These are phyloP conservation scores for Tuberolachnus salignus DNA, from an alignment of 2,888 invertebrate species.

Conservation along the genomic window DNA sequence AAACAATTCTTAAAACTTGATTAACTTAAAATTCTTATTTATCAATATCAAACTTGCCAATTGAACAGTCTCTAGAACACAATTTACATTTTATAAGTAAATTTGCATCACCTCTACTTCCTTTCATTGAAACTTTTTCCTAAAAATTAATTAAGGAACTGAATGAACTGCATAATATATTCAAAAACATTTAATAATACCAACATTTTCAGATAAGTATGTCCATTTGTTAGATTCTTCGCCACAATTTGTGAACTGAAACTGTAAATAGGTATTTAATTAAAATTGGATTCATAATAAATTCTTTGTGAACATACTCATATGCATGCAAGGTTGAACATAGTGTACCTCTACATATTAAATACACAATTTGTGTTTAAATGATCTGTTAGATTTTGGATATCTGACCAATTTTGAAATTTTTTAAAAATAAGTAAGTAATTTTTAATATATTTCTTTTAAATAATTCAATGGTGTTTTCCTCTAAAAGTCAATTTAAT, in stretches of 20 bases:
- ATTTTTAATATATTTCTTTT: too few species aligned
- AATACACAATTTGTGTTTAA: too few species aligned
- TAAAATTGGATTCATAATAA: too few species aligned
- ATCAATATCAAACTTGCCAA: background rate
- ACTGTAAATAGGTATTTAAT: conserved; percentile 17
- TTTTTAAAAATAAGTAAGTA: too few species aligned
- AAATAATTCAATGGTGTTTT: too few species aligned
- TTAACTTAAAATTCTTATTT: background rate
- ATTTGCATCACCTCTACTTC: conserved; percentile 45
- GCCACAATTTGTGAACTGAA: conserved; percentile 53
- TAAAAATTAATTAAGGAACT: background rate
- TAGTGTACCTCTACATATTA: too few species aligned
- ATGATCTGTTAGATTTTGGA: too few species aligned
- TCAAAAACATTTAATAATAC: background rate
- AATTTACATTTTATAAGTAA: conserved; percentile 52
- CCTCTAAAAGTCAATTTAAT: too few species aligned
- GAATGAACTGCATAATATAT: too few species aligned
- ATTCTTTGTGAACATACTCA: too few species aligned
- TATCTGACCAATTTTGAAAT: too few species aligned
- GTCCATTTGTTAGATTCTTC: conserved; percentile 53
- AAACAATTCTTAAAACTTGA: background rate
- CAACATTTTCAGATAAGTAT: conserved; percentile 39
- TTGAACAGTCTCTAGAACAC: conserved; percentile 47
- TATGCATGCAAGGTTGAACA: too few species aligned
- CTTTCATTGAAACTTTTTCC: conserved; percentile 37